Conservation (phyloP, 2,888 invertebrate species). For the Mesodorylaimus sp. region DNA sequence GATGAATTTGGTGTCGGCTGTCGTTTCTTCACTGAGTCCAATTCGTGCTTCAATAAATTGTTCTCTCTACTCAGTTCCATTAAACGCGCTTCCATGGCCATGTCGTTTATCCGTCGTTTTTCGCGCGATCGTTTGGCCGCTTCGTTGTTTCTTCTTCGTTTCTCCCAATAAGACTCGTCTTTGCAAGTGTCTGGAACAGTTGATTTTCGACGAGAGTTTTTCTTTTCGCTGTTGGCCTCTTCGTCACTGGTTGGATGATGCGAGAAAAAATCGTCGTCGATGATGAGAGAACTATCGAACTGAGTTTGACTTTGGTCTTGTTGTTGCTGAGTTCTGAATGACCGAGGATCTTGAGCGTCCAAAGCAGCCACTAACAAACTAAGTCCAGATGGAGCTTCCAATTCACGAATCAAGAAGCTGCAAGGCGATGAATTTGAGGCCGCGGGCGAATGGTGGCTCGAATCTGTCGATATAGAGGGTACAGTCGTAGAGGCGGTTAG, state of each 20-base stretch:
- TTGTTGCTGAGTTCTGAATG: not conserved
- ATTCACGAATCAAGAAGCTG: too few species aligned
- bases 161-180: slow-evolving; percentile 92
- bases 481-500: too few species aligned
- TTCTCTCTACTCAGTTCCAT: slow-evolving; percentile 86
- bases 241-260: not conserved
- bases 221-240: not conserved
- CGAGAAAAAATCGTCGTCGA: not conserved
- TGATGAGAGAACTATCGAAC: not conserved
- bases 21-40: slow-evolving; percentile 68
- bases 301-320: not conserved
- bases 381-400: slow-evolving; percentile 13
- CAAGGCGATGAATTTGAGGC: too few species aligned
- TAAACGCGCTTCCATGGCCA: slow-evolving; percentile 82
- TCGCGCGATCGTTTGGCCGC: slow-evolving; percentile 91
- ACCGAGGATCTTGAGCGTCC: slow-evolving; percentile 1
- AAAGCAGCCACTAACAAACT: slow-evolving; percentile 8
- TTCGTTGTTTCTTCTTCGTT: slow-evolving; percentile 82
- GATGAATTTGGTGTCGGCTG: slow-evolving; percentile 59
- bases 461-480: too few species aligned
- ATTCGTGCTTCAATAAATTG: slow-evolving; percentile 72
- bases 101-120: slow-evolving; percentile 82
- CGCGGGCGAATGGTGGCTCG: too few species aligned
- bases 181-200: slow-evolving; percentile 78
- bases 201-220: not conserved